Evolutionary conservation across 2,113 vertebrate species (phyloP).

Genomic region (Bombycilla garrulus): DNA sequence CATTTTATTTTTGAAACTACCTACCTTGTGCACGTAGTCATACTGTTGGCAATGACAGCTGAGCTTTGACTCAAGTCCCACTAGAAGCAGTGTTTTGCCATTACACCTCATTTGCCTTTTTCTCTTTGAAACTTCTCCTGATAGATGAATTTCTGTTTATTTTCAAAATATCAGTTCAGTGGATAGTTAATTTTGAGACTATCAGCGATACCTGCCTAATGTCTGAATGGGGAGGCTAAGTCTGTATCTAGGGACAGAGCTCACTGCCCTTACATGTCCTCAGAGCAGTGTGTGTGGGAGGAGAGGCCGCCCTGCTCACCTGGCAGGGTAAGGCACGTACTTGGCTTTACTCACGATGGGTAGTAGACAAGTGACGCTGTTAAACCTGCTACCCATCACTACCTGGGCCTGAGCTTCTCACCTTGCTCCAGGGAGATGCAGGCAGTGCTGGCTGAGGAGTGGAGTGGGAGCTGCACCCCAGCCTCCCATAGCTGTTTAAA

Average conservation of each 20-base stretch:
- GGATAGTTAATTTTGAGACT: neutral
- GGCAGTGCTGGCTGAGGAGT: fast-evolving
- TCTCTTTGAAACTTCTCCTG: neutral
- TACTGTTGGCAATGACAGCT: neutral
- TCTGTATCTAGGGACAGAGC: neutral
- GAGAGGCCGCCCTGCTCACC: neutral
- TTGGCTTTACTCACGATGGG: neutral
- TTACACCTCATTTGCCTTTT: neutral
- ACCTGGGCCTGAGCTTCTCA: neutral
- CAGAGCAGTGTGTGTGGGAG: neutral
- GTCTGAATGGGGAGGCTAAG: neutral
- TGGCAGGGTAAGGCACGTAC: neutral
- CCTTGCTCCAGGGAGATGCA: neutral
- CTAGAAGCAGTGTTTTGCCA: neutral
- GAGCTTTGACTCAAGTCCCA: neutral
- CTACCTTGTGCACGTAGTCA: slow-evolving; percentile 18
- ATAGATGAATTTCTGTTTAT: neutral
- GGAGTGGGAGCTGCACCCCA: neutral
- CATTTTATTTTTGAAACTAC: slow-evolving; percentile 35
- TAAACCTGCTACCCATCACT: neutral
- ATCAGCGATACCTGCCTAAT: neutral
- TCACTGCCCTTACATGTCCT: fast-evolving
- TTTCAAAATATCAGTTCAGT: neutral
- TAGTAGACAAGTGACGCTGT: fast-evolving
- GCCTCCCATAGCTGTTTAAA: fast-evolving